These are phyloP conservation scores for Artibeus jamaicensis DNA, from an alignment of 2,797 vertebrate genomes.

Conservation along the genomic window DNA sequence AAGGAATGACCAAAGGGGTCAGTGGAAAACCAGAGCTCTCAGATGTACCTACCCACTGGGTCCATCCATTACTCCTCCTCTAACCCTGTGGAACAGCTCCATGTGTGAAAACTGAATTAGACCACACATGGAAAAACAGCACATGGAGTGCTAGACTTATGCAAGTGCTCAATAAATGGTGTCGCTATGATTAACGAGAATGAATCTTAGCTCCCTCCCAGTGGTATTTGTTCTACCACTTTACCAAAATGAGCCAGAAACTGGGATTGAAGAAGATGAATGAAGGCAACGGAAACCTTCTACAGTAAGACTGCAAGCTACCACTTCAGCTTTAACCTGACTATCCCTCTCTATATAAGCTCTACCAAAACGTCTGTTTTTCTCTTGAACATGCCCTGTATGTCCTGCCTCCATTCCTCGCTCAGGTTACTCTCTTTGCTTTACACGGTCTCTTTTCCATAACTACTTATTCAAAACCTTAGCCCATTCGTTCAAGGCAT, in stretches of 20 bases:
- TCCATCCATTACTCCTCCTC: neutral
- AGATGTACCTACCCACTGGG: neutral
- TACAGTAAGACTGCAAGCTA: neutral
- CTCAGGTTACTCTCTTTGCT: neutral
- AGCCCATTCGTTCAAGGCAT: neutral
- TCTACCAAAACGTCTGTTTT: neutral
- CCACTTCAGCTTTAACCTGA: neutral
- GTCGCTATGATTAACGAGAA: neutral
- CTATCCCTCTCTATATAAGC: neutral
- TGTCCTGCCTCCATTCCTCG: neutral
- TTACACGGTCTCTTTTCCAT: neutral
- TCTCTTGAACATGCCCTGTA: neutral
- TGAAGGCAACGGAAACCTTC: neutral
- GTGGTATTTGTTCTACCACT: neutral
- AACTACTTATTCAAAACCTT: neutral
- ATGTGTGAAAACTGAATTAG: neutral
- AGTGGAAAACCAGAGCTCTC: neutral
- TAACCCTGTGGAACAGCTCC: neutral
- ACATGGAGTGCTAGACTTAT: neutral
- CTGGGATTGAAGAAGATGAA: neutral
- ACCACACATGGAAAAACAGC: neutral
- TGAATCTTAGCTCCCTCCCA: neutral
- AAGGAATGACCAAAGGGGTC: neutral
- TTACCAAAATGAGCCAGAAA: neutral
- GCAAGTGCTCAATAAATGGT: neutral